Base-by-base conservation (phyloP, 2,113 vertebrate genomes). In the Dromiciops gliroides region DNA sequence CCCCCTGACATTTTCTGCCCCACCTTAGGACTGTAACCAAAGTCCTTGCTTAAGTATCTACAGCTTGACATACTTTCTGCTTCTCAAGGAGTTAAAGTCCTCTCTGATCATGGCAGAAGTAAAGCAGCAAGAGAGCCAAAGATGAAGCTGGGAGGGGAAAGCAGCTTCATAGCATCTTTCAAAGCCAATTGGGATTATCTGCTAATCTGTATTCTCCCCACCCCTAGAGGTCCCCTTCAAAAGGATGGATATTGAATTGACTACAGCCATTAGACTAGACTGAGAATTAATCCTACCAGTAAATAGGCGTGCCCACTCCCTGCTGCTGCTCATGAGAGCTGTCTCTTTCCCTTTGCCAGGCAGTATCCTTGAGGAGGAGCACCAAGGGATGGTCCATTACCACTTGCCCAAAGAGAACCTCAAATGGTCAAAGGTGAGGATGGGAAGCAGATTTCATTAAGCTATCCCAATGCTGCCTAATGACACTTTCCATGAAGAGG, bases 381-480 rank as follows among this genome's bases (percentile, higher is more conserved):
- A 99, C 98, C 99, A 99, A 92, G 99, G 99, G 89, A 99, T 99
- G 99, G 99, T 99, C 12, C 99, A 99, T 97, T 99, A 99, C 96
- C 99, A 99, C 98, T 97, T 99, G 98, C 99, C 99, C 90, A 99
- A 99, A 98, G 99, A 98, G 97, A 98, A 98, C 94, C 99, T 99
- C 93, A 99, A 99, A 96, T 99, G 99, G 99, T 99, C 99, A 44
- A 99, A 99, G 99, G 99, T 99, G 98, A 98, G 96, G 19, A 7
- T 12, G 0, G 8, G 7, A 89, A 49, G 67, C 67, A 83, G 37
- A 44, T 44, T 44, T 37, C 56, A 67, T 67, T 83, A 23, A 83
- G 67, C 14, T 44, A 44, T 44, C n/a, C 22, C 2, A 19, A 44
- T 23, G 37, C 37, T 83, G 2, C 67, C n/a, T 83, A 83, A 44